phyloP scores from a whole-genome alignment of 2,888 invertebrate genomes.

The Melangyna quadrimaculata region DNA sequence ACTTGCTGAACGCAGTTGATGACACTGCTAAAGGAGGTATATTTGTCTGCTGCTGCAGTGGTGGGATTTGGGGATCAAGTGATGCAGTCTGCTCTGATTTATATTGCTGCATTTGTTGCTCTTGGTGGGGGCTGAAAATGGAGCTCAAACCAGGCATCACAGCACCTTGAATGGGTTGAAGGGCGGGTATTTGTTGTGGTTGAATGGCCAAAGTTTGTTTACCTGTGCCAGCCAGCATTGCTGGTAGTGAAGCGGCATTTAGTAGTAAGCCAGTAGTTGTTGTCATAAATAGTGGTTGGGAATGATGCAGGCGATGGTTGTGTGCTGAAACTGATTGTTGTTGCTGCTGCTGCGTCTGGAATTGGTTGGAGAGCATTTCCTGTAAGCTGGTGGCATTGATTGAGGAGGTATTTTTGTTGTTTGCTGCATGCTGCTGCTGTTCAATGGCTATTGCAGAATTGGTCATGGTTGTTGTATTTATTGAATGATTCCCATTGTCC shows the following conservation, averaged over 20 bases:
- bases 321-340: conserved; percentile 77
- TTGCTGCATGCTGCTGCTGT: conserved; percentile 38
- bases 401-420: conserved; percentile 72
- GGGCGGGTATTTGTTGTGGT: conserved; percentile 76
- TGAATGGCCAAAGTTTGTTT: conserved; percentile 62
- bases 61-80: conserved; percentile 65
- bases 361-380: conserved; percentile 76
- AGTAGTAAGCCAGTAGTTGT: conserved; percentile 79
- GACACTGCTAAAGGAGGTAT: conserved; percentile 57
- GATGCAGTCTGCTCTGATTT: conserved; percentile 60
- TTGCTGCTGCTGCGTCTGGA: conserved; percentile 76
- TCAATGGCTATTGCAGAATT: conserved; percentile 48
- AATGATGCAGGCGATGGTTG: conserved; percentile 74
- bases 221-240: conserved; percentile 76
- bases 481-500: conserved; percentile 55
- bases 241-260: conserved; percentile 79
- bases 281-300: conserved; percentile 80
- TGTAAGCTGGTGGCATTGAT: conserved; percentile 74
- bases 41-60: conserved; percentile 71
- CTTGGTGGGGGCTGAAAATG: conserved; percentile 76
- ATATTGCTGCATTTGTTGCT: conserved; percentile 71
- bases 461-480: conserved; percentile 48
- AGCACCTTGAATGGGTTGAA: conserved; percentile 78
- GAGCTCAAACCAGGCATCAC: conserved; percentile 78
- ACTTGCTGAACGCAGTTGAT: conserved; percentile 65